Base-by-base conservation (phyloP, 2,797 vertebrate genomes). In the Onychomys arenicola region DNA sequence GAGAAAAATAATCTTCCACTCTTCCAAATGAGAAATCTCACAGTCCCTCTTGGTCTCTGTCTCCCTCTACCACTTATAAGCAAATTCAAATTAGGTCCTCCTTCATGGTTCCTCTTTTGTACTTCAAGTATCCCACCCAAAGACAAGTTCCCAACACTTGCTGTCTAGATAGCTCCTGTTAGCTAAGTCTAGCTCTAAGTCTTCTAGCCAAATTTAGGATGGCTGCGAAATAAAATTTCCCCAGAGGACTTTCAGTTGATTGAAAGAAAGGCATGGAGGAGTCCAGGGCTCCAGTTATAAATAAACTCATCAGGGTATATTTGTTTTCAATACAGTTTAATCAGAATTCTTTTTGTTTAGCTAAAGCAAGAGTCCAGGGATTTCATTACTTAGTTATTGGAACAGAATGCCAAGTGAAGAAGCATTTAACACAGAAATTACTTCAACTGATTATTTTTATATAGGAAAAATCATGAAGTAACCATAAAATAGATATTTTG, bases 241-340 rank as follows among this genome's bases (percentile, higher is more conserved):
- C 85, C 6, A 0, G 27, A 57, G 57, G 29, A 91, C 23, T 83
- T 40, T 89, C 21, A 69, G 27, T 23, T 81, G 76, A 59, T 63
- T 14, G 13, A 73, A 25, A 87, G 46, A 80, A 91, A 89, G 69
- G 32, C n/a, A 40, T 23, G 77, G 32, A 86, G 40, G 92, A 85
- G 11, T 19, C 49, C 0, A 32, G 40, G 55, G 16, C 6, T 73
- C 5, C 2, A 37, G 4, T 25, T 55, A 69, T 73, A 83, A 85
- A 9, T 61, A 89, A 89, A 55, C 49, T 76, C 40, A 87, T 61
- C n/a, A 43, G 14, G 59, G 6, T 59, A 69, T 61, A 65, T 82
- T 91, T 82, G 23, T 84, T 97, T 83, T 69, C 59, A 93, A 16
- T 76, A 61, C 25, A n/a, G n/a, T 27, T 89, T 87, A 82, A 81